Conservation (phyloP, 1,140 invertebrate genomes). For the Hypsibius dujardini region DNA sequence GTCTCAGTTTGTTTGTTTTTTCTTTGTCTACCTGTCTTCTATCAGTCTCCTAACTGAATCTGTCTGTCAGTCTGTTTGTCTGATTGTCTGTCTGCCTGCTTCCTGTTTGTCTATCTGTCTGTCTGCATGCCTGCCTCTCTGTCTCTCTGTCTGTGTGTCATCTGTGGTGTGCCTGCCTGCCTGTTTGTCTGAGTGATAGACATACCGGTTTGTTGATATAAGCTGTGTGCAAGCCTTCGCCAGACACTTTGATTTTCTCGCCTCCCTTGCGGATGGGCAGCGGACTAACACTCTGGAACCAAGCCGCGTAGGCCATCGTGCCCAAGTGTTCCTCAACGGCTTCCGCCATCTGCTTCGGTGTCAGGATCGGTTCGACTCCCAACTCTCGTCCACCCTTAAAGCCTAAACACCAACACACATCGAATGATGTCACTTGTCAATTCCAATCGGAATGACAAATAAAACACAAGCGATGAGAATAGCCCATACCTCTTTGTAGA, state of each 20-base stretch:
- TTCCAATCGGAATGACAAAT: slow-evolving; percentile 18
- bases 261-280: slow-evolving; percentile 17
- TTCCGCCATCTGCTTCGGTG: slow-evolving; percentile 80
- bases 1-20: not conserved
- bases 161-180: too few relatives aligned
- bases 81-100: too few relatives aligned
- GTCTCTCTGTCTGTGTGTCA: not conserved
- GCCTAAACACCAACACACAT: too few relatives aligned
- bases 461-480: too few relatives aligned
- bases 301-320: slow-evolving; percentile 80
- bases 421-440: too few relatives aligned
- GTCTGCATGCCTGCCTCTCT: not conserved
- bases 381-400: slow-evolving; percentile 43
- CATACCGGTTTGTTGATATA: slow-evolving; percentile 20
- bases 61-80: not conserved
- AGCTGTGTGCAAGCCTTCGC: slow-evolving; percentile 25
- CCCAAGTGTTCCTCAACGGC: slow-evolving; percentile 82
- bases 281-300: slow-evolving; percentile 68
- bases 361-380: slow-evolving; percentile 69
- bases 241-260: slow-evolving; percentile 23
- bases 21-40: not conserved
- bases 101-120: too few relatives aligned
- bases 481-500: slow-evolving; percentile 46
- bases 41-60: not conserved
- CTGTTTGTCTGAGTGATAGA: too few relatives aligned